A percentile compares a stretch with the other conserved stretches of the same genome.
These are phyloP conservation scores for Leptopterna dolabrata DNA, from an alignment of 2,888 invertebrate genomes.

Conservation along the genomic window DNA sequence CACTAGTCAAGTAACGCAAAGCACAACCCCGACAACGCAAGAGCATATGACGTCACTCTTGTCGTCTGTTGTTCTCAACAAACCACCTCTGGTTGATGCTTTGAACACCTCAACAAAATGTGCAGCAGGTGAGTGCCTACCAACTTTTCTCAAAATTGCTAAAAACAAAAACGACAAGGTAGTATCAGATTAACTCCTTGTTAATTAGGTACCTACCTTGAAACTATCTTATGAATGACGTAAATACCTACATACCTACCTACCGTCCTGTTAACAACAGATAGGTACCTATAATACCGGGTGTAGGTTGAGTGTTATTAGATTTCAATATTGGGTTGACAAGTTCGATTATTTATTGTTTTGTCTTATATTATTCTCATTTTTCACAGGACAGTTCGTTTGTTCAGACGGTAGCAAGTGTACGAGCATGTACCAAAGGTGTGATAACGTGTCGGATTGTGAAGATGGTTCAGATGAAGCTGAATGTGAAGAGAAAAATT, in stretches of 20 bases:
- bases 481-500: constrained; percentile 71
- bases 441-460: constrained; percentile 74
- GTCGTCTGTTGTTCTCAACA: not conserved
- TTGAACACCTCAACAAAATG: constrained; percentile 13
- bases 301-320: too few relatives aligned
- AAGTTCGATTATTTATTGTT: too few relatives aligned
- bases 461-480: constrained; percentile 74
- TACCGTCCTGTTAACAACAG: too few relatives aligned
- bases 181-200: too few relatives aligned
- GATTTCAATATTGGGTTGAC: too few relatives aligned
- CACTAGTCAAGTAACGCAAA: not conserved
- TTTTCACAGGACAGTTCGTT: constrained; percentile 71
- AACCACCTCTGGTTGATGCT: constrained; percentile 20
- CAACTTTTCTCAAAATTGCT: too few relatives aligned
- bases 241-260: too few relatives aligned
- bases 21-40: not conserved
- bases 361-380: too few relatives aligned
- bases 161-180: too few relatives aligned
- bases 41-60: not conserved
- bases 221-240: too few relatives aligned
- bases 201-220: too few relatives aligned
- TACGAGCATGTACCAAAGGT: constrained; percentile 69
- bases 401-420: constrained; percentile 73
- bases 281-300: too few relatives aligned
- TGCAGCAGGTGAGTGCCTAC: not conserved